These are phyloP conservation scores for Neolamprologus toae DNA, from an alignment of 2,113 vertebrate genomes.

Conservation along the genomic window DNA sequence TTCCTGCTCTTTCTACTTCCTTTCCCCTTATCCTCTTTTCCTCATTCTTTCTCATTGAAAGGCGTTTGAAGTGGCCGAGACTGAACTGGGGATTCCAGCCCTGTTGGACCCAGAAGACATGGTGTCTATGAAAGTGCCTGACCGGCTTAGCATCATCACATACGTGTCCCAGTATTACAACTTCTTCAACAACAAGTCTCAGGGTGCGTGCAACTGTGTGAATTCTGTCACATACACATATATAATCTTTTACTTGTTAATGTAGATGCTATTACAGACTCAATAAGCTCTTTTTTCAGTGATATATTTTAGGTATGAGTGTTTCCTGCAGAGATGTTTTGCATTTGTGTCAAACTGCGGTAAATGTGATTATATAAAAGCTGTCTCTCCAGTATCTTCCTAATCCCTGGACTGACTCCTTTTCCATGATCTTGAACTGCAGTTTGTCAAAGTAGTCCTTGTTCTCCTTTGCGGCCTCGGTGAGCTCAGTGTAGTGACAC, in stretches of 20 bases:
- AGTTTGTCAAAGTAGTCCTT: neutral
- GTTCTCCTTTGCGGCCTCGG: neutral
- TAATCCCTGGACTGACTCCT: neutral
- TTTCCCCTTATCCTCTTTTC: neutral
- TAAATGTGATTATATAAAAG: neutral
- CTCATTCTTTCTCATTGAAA: conserved; percentile 19
- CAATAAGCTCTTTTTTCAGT: neutral
- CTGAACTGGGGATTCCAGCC: conserved; percentile 90
- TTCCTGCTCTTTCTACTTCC: neutral
- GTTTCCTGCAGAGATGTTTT: neutral
- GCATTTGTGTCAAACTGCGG: neutral
- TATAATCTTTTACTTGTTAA: fast-evolving
- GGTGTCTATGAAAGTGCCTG: conserved; percentile 94
- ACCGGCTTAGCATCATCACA: conserved; percentile 94
- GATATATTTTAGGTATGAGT: neutral
- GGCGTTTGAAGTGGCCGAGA: conserved; percentile 93
- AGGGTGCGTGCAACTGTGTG: conserved; percentile 34
- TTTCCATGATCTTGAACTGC: neutral
- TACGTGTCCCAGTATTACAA: conserved; percentile 97
- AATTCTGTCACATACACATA: neutral
- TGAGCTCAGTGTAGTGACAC: neutral
- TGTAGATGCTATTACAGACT: neutral
- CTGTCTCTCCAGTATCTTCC: neutral
- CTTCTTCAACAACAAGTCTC: conserved; percentile 81
- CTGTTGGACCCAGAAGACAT: conserved; percentile 93